A percentile compares a stretch with the other conserved stretches of the same genome.
phyloP scores from a whole-genome alignment of 2,797 vertebrate genomes.

The Streptopelia turtur region DNA sequence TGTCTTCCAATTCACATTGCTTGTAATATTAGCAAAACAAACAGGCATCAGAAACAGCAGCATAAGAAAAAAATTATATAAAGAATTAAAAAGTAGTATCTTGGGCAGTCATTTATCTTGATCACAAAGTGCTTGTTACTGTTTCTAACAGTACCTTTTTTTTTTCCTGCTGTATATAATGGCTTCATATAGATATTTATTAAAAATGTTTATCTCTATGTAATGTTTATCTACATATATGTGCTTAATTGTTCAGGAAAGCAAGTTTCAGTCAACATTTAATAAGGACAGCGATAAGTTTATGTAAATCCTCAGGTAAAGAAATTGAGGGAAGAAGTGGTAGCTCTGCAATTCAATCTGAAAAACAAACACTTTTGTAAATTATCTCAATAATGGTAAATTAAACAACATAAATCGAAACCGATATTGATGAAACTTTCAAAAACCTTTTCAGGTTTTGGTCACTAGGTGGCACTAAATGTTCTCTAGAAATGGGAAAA shows the following conservation, averaged over 20 bases:
- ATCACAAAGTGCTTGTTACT: not conserved
- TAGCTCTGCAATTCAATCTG: not conserved
- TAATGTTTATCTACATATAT: not conserved
- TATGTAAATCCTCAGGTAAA: not conserved
- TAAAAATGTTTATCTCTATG: not conserved
- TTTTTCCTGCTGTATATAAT: not conserved
- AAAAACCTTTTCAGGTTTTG: not conserved
- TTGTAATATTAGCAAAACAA: not conserved
- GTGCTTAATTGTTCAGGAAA: not conserved
- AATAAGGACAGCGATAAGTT: not conserved
- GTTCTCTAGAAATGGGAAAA: not conserved
- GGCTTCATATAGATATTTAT: not conserved
- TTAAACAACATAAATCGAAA: not conserved
- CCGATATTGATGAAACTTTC: not conserved
- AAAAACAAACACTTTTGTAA: not conserved
- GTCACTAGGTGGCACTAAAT: slow-evolving; percentile 72
- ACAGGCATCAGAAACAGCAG: not conserved
- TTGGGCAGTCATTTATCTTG: not conserved
- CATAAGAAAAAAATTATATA: not conserved
- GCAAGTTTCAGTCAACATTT: not conserved
- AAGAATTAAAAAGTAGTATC: not conserved
- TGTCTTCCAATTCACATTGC: not conserved
- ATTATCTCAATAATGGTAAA: not conserved
- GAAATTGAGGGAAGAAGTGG: not conserved
- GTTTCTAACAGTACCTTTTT: not conserved